A percentile compares a stretch with the other conserved stretches of the same genome.
These are phyloP conservation scores for Neosalanx taihuensis DNA, from an alignment of 2,797 vertebrate genomes.

Conservation along the genomic window DNA sequence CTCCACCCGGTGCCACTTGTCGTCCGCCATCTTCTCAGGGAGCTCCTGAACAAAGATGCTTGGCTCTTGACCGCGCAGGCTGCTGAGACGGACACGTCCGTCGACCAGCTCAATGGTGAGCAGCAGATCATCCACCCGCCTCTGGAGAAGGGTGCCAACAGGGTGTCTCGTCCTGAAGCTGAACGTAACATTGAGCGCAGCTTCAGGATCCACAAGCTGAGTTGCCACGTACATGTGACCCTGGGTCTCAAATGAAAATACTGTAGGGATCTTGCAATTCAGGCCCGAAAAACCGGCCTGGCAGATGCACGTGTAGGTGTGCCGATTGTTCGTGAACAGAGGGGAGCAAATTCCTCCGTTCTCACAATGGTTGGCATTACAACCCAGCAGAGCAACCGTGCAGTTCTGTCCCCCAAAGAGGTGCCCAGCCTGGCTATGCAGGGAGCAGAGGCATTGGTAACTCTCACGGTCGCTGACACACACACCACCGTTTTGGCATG, in stretches of 20 bases:
- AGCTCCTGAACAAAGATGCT: conserved; percentile 63
- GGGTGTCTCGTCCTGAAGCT: conserved; percentile 79
- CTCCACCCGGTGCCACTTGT: conserved; percentile 83
- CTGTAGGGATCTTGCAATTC: conserved; percentile 77
- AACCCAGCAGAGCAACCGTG: conserved; percentile 78
- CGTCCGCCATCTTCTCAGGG: conserved; percentile 72
- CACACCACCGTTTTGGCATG: conserved; percentile 84
- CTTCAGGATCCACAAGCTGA: conserved; percentile 41
- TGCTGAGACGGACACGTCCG: conserved; percentile 70
- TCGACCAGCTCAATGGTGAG: conserved; percentile 76
- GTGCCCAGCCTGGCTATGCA: conserved; percentile 63
- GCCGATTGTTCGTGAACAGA: conserved; percentile 66
- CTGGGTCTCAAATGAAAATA: conserved; percentile 81
- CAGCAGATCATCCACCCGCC: conserved; percentile 64
- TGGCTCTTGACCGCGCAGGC: conserved; percentile 61
- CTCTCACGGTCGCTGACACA: conserved; percentile 77
- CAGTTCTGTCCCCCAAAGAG: conserved; percentile 84
- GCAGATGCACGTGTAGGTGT: conserved; percentile 78
- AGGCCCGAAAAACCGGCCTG: conserved; percentile 77
- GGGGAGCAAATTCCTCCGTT: conserved; percentile 83
- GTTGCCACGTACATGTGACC: conserved; percentile 76
- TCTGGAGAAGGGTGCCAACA: conserved; percentile 72
- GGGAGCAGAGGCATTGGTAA: conserved; percentile 82
- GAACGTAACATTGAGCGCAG: conserved; percentile 74
- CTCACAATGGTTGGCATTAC: conserved; percentile 75